Percentiles rank a stretch among this genome's conserved stretches.
Conservation (phyloP, 1,140 invertebrate genomes). For the Caenorhabditis inopinata region DNA sequence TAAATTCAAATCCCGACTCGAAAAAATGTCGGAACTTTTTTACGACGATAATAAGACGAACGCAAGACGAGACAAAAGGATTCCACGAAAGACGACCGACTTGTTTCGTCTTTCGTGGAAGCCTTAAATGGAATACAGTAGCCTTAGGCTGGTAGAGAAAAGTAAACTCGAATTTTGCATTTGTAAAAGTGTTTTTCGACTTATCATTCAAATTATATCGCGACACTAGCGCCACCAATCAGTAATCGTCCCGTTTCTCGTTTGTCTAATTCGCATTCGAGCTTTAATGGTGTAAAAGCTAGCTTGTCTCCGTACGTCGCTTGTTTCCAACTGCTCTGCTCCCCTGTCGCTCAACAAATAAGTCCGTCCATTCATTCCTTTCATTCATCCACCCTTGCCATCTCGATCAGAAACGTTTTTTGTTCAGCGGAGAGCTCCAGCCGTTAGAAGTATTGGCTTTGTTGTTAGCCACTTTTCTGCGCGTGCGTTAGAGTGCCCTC, state of each 20-base stretch:
- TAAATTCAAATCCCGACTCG: no score
- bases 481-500: slow-evolving; percentile 11
- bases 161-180: no score
- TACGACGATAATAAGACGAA: no score
- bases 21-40: no score
- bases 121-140: no score
- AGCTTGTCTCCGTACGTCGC: neutral
- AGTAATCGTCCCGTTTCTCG: neutral
- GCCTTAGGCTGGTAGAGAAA: no score
- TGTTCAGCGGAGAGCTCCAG: neutral
- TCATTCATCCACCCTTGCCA: slow-evolving; percentile 16
- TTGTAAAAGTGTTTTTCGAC: no score
- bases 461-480: slow-evolving; percentile 18
- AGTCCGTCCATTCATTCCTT: slow-evolving; percentile 28
- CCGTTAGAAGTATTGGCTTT: slow-evolving; percentile 28
- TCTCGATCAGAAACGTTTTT: slow-evolving; percentile 30
- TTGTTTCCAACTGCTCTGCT: neutral
- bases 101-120: no score
- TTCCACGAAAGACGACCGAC: no score
- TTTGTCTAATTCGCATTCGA: slow-evolving; percentile 10
- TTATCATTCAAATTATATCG: neutral
- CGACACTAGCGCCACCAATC: neutral
- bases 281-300: slow-evolving; percentile 4
- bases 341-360: neutral
- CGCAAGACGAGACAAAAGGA: no score